Base-by-base conservation (phyloP, 2,113 vertebrate genomes). In the Neodontobutis hainanensis region DNA sequence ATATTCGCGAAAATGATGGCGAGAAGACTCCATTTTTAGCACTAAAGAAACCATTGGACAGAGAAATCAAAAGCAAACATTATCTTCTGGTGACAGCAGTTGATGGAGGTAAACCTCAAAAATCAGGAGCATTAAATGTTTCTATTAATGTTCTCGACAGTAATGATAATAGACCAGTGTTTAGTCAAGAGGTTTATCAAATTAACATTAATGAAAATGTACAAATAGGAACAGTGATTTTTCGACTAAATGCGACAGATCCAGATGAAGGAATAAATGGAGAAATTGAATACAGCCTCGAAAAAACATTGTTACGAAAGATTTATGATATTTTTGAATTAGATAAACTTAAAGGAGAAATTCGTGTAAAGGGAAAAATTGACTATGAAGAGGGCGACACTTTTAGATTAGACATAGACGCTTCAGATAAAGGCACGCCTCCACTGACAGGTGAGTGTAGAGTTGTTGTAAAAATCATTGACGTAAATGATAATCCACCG, bases 401-500 rank as follows among this genome's bases (percentile, higher is more conserved):
- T 56, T 91, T 78, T 46, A 87, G 87, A 44, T 78, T 91, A 4
- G 83, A 90, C 15, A 69, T 91, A 0, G 61, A 89, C 65, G 90
- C 87, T 0, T 69, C 70, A 2, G 65, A 77, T 8, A 66, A 6
- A 0, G 87, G 84, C 0, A 1, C 3, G 0, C 11, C 64, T 8
- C 85, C 85, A 3, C 3, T 84, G 4, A 68, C 66, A n/a, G 76
- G 67, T 0, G 80, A 91, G 0, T 76, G 74, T 38, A 83, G 80
- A 12, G 70, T 89, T 1, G 75, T 73, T 5, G 63, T 90, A 49
- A 76, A 91, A 11, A 77, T 95, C 40, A 3, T 86, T 58, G 92
- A 94, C 53, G 52, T 90, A 15, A 95, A 95, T 45, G 93, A 95
- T 61, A 94, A 93, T 53, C 16, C 60, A 4, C 91, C 92, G 0